Evolutionary conservation across 2,888 invertebrate genomes (phyloP).

Genomic region (Torymus tubicola): DNA sequence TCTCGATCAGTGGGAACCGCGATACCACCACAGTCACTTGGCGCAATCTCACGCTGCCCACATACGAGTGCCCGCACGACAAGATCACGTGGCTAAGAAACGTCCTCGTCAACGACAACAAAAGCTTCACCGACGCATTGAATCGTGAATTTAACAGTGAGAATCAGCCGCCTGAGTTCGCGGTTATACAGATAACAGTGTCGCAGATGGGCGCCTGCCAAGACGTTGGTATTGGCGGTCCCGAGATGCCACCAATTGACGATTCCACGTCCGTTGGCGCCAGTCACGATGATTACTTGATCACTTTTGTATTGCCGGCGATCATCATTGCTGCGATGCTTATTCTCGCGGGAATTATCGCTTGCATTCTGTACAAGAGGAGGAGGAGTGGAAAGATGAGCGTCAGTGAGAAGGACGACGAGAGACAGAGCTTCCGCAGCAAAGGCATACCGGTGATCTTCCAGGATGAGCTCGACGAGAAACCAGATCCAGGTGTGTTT

Average conservation of each 20-base stretch:
- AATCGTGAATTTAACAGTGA: conserved; percentile 41
- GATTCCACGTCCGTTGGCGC: conserved; percentile 74
- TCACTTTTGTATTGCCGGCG: conserved; percentile 93
- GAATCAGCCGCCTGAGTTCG: conserved; percentile 80
- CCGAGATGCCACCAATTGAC: conserved; percentile 68
- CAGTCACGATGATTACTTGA: conserved; percentile 82
- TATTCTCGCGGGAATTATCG: conserved; percentile 89
- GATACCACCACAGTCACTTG: conserved; percentile 84
- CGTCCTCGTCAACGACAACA: conserved; percentile 84
- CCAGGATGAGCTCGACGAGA: conserved; percentile 96
- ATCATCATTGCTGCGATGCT: conserved; percentile 93
- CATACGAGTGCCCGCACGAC: conserved; percentile 85
- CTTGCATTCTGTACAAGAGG: conserved; percentile 90
- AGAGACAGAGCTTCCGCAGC: conserved; percentile 88
- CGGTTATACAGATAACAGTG: conserved; percentile 79
- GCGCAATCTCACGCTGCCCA: conserved; percentile 88
- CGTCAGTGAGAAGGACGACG: conserved; percentile 87
- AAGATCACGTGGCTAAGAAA: conserved; percentile 86
- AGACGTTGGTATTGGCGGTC: conserved; percentile 74
- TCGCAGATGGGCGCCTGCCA: conserved; percentile 78
- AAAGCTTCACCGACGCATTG: conserved; percentile 75
- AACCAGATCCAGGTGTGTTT: conserved; percentile 84
- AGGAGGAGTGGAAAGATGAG: conserved; percentile 91
- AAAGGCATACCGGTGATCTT: conserved; percentile 96
- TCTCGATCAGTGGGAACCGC: conserved; percentile 79